Evolutionary conservation across 2,888 invertebrate species (phyloP).

Genomic region (Spialia ferax): DNA sequence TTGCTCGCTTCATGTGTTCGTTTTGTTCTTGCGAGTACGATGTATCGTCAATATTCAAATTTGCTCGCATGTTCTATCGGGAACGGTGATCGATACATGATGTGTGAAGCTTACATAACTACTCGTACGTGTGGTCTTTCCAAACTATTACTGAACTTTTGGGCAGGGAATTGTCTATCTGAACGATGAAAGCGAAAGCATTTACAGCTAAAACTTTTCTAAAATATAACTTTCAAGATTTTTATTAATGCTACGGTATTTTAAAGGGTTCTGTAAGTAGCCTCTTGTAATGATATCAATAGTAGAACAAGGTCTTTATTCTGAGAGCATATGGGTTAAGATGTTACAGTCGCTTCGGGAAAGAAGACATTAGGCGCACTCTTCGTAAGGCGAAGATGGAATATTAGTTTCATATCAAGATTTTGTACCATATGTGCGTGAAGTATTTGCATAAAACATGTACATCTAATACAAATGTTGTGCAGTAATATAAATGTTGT

Average conservation of each 20-base stretch:
- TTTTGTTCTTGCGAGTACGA: constrained; percentile 49
- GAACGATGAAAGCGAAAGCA: no score
- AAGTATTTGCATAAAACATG: not conserved
- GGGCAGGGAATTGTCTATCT: no score
- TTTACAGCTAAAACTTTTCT: no score
- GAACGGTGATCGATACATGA: not conserved
- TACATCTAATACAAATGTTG: not conserved
- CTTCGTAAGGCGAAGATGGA: constrained; percentile 18
- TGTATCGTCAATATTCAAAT: constrained; percentile 35
- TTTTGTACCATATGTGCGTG: constrained; percentile 5
- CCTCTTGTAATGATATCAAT: not conserved
- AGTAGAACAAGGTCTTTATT: constrained; percentile 12
- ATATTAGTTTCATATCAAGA: constrained; percentile 11
- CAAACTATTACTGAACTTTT: not conserved
- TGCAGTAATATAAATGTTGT: no score
- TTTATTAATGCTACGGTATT: no score
- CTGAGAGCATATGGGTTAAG: constrained; percentile 24
- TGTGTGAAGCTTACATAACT: not conserved
- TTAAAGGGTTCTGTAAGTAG: no score
- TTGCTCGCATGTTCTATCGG: not conserved
- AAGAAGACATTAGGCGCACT: constrained; percentile 34
- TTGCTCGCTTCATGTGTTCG: constrained; percentile 34
- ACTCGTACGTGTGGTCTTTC: no score
- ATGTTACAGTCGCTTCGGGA: constrained; percentile 28
- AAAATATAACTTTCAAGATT: no score